phyloP scores from a whole-genome alignment of 2,113 vertebrate species.

The Genyomyrus donnyi region DNA sequence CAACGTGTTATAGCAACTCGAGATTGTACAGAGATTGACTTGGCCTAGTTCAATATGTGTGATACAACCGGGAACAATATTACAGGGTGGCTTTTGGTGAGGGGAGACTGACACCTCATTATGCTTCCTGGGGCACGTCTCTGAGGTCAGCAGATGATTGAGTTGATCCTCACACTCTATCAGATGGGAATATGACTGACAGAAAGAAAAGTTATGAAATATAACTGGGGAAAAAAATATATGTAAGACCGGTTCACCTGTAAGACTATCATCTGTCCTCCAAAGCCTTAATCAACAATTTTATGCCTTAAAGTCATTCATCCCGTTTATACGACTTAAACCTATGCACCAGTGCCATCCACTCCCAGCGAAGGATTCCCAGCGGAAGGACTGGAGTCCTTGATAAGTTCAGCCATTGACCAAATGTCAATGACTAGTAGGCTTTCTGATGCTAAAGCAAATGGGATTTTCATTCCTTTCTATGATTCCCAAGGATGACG shows the following conservation, averaged over 20 bases:
- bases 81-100: constrained; percentile 7
- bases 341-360: not conserved
- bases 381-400: not conserved
- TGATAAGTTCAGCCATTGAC: not conserved
- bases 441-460: not conserved
- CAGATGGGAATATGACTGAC: constrained; percentile 1
- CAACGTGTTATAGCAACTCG: not conserved
- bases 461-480: not conserved
- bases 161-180: not conserved
- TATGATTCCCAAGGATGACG: not conserved
- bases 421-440: not conserved
- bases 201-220: not conserved
- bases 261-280: not conserved
- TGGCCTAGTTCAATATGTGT: constrained; percentile 5
- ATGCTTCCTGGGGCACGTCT: not conserved
- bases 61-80: not conserved
- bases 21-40: not conserved
- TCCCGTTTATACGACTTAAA: not conserved
- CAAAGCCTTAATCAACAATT: not conserved
- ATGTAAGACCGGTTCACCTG: not conserved
- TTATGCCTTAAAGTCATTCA: not conserved
- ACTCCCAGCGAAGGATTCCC: not conserved
- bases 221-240: not conserved
- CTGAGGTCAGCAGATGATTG: constrained; percentile 10
- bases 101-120: not conserved